Evolutionary conservation across 2,888 invertebrate species (phyloP), one percentile per base, ranked within the genome.

Genomic region (Cephalotes varians): DNA sequence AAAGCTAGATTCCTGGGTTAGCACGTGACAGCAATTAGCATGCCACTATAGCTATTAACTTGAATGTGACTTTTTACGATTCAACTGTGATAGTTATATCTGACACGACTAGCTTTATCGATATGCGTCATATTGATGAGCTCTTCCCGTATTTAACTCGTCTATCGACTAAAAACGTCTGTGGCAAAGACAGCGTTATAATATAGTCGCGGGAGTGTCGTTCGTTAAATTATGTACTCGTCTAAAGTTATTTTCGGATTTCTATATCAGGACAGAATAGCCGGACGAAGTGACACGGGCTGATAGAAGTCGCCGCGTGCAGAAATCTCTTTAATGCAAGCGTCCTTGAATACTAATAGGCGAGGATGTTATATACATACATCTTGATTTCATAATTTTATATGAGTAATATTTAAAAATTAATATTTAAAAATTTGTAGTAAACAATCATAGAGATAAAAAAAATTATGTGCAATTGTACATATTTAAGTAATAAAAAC

Each of bases 161-260:
- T 44, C 15, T 37, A 54, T 67, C 71, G 77, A 58, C 25, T 56
- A 56, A n/a, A 51, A 67, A 54, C 25, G 77, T 71, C 77, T 44
- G 69, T 18, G 15, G 6, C 56, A 56, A 77, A 56, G 18, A 77
- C 34, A 18, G 12, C 34, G 51, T 58, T 79, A 34, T 25, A 58
- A 69, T 54, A 69, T 51, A 79, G 31, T 44, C 71, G 77, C 34
- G 71, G 34, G 72, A 79, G 44, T 71, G 71, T 44, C 54, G 44
- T 44, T 71, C 77, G 34, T 47, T 79, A 58, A 79, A 79, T 79
- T 79, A 79, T 79, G 77, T 79, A 71, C 44, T 58, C 5, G 77
- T 79, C 71, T 79, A 71, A 79, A 79, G 71, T 79, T 79, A 79
- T 79, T 71, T 79, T 71, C 77, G 44, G 44, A 79, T 25, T 79